Percentiles rank a stretch among this genome's conserved stretches.
phyloP scores from a whole-genome alignment of 2,888 invertebrate species.

The Hemistola chrysoprasaria region DNA sequence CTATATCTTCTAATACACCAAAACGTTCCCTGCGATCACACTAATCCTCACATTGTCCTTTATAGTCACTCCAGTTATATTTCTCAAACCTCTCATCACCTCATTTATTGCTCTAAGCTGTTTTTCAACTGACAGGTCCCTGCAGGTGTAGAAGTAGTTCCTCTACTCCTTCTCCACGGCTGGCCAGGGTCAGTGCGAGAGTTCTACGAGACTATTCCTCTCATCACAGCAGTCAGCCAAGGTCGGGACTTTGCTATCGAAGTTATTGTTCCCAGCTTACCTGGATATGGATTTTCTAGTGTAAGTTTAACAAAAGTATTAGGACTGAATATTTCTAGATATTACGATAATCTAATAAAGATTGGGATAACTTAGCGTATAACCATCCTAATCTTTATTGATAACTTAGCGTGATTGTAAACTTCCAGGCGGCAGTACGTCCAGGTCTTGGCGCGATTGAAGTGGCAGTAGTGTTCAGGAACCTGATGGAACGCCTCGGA shows the following conservation, averaged over 20 bases:
- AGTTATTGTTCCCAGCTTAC: conserved; percentile 81
- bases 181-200: conserved; percentile 93
- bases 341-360: too few species aligned
- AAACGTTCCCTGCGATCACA: too few species aligned
- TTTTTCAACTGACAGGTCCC: conserved; percentile 48
- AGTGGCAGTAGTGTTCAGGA: conserved; percentile 81
- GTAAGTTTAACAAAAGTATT: too few species aligned
- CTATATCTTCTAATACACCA: too few species aligned
- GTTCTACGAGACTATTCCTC: conserved; percentile 87
- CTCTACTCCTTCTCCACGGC: conserved; percentile 88
- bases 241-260: conserved; percentile 83
- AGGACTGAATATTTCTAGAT: too few species aligned
- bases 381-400: not conserved
- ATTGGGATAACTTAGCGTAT: too few species aligned
- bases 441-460: conserved; percentile 81
- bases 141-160: conserved; percentile 72
- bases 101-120: not conserved
- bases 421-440: conserved; percentile 53
- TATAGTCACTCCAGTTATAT: too few species aligned
- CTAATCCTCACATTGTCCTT: too few species aligned
- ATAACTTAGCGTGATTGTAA: not conserved
- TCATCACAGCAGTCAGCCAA: conserved; percentile 78
- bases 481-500: conserved; percentile 87
- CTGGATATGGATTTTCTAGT: conserved; percentile 74
- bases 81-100: too few species aligned